Evolutionary conservation across 2,888 invertebrate species (phyloP), one percentile per base, ranked within the genome.

Genomic region (Encarsia formosa): DNA sequence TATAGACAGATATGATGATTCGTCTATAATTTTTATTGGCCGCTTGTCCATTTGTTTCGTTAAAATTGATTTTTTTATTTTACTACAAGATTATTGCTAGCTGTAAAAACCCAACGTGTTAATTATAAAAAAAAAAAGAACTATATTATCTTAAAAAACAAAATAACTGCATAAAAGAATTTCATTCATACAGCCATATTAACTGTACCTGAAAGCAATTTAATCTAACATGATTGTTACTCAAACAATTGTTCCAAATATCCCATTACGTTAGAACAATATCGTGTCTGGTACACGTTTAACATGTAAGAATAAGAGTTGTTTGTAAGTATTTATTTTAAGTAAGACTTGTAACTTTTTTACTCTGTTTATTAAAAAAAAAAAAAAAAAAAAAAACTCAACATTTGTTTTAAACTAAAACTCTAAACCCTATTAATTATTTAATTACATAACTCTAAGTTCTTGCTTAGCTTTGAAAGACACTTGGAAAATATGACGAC

Each of bases 131-230:
- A n/a, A n/a, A n/a, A n/a, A n/a, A n/a, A n/a, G n/a, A n/a, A n/a
- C n/a, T n/a, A n/a, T n/a, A n/a, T n/a, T n/a, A n/a, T n/a, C n/a
- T n/a, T n/a, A n/a, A n/a, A n/a, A n/a, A n/a, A n/a, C n/a, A n/a
- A n/a, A n/a, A n/a, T n/a, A n/a, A n/a, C n/a, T n/a, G n/a, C n/a
- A n/a, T n/a, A n/a, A n/a, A n/a, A n/a, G n/a, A n/a, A n/a, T n/a
- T 24, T 24, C 11, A 41, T 18, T 22, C 29, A n/a, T 41, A 31
- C 13, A 42, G 52, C 52, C 43, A 52, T 52, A 48, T 32, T 39
- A 44, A 43, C 34, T 48, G 48, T 52, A 52, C 52, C 52, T 52
- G 48, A 52, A 34, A 18, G 38, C 23, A 35, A 38, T 5, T 52
- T 38, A 43, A 29, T 39, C 19, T 20, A 47, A 20, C 39, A n/a